Conservation (phyloP, 2,113 vertebrate species). For the Eublepharis macularius region DNA sequence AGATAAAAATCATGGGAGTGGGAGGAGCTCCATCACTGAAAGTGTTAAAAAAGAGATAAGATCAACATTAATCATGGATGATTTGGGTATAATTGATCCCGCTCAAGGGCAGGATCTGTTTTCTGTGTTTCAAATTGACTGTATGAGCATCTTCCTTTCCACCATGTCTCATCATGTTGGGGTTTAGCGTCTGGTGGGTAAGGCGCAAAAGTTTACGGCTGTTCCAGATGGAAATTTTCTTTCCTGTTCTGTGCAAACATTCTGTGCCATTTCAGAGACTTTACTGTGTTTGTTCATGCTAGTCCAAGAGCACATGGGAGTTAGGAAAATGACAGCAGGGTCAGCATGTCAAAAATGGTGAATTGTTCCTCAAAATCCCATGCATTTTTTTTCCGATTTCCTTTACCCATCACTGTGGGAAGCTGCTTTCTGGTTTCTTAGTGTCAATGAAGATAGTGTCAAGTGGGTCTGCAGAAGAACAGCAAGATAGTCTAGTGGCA, state of each 20-base stretch:
- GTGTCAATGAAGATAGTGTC: not conserved
- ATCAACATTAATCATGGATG: not conserved
- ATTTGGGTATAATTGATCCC: not conserved
- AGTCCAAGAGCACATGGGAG: not conserved
- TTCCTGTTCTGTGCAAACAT: not conserved
- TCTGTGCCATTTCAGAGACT: not conserved
- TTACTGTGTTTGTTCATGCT: not conserved
- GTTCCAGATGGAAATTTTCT: not conserved
- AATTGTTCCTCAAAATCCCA: not conserved
- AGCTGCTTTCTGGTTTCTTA: not conserved
- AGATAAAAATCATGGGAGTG: not conserved
- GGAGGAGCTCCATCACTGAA: not conserved
- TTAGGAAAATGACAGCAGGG: not conserved
- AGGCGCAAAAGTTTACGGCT: not conserved
- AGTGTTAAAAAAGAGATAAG: not conserved
- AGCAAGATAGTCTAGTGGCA: too few species aligned
- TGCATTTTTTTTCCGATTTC: not conserved
- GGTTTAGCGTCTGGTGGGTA: not conserved
- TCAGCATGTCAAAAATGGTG: not conserved
- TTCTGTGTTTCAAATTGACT: too few species aligned
- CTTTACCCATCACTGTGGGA: not conserved
- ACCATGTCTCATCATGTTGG: not conserved
- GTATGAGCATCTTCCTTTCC: not conserved
- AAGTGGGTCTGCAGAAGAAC: too few species aligned
- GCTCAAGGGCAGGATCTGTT: not conserved